Percentiles rank a stretch among this genome's conserved stretches.
Evolutionary conservation across 2,888 invertebrate species (phyloP).

Genomic region (Agrotis puta): DNA sequence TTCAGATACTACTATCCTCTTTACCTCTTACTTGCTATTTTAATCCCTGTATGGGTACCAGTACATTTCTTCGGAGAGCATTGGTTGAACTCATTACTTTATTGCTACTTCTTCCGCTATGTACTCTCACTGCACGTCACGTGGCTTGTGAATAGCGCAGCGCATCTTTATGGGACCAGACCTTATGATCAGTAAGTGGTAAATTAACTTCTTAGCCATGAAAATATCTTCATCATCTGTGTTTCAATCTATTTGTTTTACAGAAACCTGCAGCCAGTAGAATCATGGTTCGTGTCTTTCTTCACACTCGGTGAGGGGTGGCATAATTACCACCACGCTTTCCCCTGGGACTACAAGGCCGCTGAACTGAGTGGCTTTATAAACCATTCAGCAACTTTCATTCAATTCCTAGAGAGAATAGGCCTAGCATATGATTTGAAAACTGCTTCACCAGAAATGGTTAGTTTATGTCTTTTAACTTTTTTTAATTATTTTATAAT

Average conservation of each 20-base stretch:
- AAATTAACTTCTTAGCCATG: too few relatives aligned
- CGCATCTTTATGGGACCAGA: slow-evolving; percentile 94
- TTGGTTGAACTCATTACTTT: slow-evolving; percentile 68
- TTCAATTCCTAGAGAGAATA: slow-evolving; percentile 91
- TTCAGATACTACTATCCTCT: slow-evolving; percentile 92
- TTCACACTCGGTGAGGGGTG: slow-evolving; percentile 95
- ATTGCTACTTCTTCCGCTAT: slow-evolving; percentile 90
- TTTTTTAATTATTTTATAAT: slow-evolving; percentile 42
- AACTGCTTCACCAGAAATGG: slow-evolving; percentile 82
- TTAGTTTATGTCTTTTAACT: slow-evolving; percentile 42
- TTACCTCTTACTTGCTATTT: slow-evolving; percentile 91
- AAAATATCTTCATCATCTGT: too few relatives aligned
- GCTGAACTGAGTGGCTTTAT: slow-evolving; percentile 93
- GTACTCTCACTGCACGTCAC: slow-evolving; percentile 93
- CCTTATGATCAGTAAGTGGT: slow-evolving; percentile 93
- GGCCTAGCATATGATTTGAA: slow-evolving; percentile 93
- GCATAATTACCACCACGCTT: slow-evolving; percentile 98
- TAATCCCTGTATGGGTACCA: slow-evolving; percentile 92
- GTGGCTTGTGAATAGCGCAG: slow-evolving; percentile 96
- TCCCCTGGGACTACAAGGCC: slow-evolving; percentile 98
- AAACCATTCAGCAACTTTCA: slow-evolving; percentile 92
- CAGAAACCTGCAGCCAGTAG: slow-evolving; percentile 94
- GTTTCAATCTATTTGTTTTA: neutral
- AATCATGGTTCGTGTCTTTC: slow-evolving; percentile 94
- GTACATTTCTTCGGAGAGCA: slow-evolving; percentile 93